phyloP scores from a whole-genome alignment of 2,113 vertebrate species.

The Dasypus novemcinctus region DNA sequence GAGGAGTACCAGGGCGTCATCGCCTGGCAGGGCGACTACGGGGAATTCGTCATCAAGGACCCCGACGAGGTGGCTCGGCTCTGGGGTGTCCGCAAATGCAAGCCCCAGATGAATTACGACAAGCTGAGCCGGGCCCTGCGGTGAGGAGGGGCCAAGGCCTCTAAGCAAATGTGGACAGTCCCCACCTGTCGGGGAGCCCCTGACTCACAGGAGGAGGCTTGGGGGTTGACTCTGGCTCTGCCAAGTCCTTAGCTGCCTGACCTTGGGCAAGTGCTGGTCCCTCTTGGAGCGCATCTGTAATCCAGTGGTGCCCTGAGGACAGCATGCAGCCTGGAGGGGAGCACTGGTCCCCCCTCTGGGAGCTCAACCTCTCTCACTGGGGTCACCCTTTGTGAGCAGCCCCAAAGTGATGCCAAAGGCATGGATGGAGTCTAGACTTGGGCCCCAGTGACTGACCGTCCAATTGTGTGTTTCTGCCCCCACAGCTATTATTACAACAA shows the following conservation, averaged over 20 bases:
- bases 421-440: background rate
- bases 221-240: background rate
- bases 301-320: background rate
- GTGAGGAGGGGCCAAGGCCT: constrained; percentile 33
- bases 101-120: constrained; percentile 96
- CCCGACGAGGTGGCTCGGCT: constrained; percentile 83
- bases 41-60: constrained; percentile 94
- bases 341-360: background rate
- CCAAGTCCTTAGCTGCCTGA: background rate
- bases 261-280: background rate
- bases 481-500: constrained; percentile 85
- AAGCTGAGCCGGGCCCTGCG: constrained; percentile 81
- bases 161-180: background rate
- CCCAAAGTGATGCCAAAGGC: accelerated
- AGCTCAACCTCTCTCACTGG: background rate
- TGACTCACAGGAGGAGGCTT: background rate
- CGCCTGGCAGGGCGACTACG: constrained; percentile 95
- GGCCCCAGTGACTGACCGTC: background rate
- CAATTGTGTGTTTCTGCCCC: background rate
- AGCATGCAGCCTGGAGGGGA: background rate
- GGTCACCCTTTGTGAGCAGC: background rate
- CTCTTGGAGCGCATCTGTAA: background rate
- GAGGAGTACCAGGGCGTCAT: constrained; percentile 94
- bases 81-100: constrained; percentile 93
- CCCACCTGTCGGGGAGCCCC: background rate